Base-by-base conservation (phyloP, 2,888 invertebrate species). In the Dicyrtomina minuta region DNA sequence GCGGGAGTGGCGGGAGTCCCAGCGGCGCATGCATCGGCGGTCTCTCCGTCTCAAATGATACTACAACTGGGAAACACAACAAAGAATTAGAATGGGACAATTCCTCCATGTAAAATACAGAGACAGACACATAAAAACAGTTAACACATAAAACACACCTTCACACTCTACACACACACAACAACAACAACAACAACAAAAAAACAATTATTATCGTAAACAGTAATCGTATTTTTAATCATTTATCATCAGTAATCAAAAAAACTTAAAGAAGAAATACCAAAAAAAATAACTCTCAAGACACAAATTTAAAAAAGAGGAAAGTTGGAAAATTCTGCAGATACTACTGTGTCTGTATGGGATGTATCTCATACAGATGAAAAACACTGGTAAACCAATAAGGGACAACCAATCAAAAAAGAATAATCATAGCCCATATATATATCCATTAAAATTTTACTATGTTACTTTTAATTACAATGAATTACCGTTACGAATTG, bases 1-100 rank as follows among this genome's bases (percentile, higher is more conserved):
- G 33, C 4, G 33, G n/a, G n/a, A n/a, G n/a, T n/a, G n/a, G n/a
- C n/a, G n/a, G n/a, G n/a, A n/a, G n/a, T n/a, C 62, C 72, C 61
- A 67, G 61, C 49, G 51, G 70, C 51, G 62, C 61, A 43, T n/a
- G n/a, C 33, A 27, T 26, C 49, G 70, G 69, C 39, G 70, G 61
- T 26, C 26, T 53, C 27, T 46, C 49, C 51, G 10, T 69, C 46
- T 65, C 70, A 53, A 64, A 41, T 53, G 53, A 59, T 33, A 60
- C 65, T 61, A 58, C 74, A 33, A 33, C 68, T 49, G 67, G 66
- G 62, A 73, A 74, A 53, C 73, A 72, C 51, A 72, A 71, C 71
- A 75, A 78, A 70, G 75, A 75, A 70, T 70, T 78, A 66, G 78
- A 78, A 58, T 78, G 78, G 78, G 78, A 78, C 73, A 74, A 77